Percentiles rank a stretch among this genome's conserved stretches.
Conservation (phyloP, 2,888 invertebrate genomes). For the Byasa hedistus region DNA sequence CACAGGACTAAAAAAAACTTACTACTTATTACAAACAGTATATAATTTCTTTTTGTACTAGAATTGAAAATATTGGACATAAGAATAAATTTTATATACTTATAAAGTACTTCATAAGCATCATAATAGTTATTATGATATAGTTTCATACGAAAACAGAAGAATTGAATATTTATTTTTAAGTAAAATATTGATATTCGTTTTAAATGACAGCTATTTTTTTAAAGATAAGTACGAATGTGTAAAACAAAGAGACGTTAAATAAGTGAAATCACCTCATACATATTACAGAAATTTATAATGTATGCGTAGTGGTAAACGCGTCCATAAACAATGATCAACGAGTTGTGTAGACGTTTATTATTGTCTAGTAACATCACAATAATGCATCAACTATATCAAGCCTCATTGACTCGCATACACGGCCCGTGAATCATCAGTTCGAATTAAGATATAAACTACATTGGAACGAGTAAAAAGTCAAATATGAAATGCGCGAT, state of each 20-base stretch:
- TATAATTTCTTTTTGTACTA: background rate
- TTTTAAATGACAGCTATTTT: background rate
- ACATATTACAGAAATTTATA: conserved; percentile 37
- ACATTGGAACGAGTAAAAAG: conserved; percentile 40
- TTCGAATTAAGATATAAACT: conserved; percentile 60
- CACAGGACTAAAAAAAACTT: background rate
- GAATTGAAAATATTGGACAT: background rate
- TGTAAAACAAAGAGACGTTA: conserved; percentile 8
- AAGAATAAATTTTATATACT: no score
- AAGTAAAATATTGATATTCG: no score
- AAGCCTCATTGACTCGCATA: conserved; percentile 72
- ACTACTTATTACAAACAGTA: background rate
- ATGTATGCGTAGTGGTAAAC: conserved; percentile 49
- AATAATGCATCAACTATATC: conserved; percentile 70
- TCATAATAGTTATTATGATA: no score
- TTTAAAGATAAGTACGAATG: no score
- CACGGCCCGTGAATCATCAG: conserved; percentile 62
- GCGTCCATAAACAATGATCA: conserved; percentile 61
- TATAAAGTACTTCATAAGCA: no score
- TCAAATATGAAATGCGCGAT: conserved; percentile 33
- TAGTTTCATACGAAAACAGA: no score
- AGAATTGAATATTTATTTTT: no score
- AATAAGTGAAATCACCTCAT: conserved; percentile 29
- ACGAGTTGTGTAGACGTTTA: conserved; percentile 70
- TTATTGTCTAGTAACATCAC: conserved; percentile 66